Evolutionary conservation across 2,113 vertebrate genomes (phyloP), one percentile per base, ranked within the genome.

Genomic region (Pterocles gutturalis): DNA sequence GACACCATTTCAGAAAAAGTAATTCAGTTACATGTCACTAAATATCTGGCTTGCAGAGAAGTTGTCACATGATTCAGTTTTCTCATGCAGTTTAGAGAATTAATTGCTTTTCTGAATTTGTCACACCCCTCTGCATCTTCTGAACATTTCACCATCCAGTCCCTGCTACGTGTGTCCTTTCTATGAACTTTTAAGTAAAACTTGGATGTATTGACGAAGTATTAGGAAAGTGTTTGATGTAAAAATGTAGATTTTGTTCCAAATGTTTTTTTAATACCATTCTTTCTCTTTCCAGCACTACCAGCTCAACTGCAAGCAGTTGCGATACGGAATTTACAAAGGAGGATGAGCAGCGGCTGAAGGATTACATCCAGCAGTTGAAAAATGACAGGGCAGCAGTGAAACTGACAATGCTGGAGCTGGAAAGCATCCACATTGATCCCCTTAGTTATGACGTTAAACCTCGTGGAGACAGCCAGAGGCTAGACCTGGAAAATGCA

Each of bases 401-500:
- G 79, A 99, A 99, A 69, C 97, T 99, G 89, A 99, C 99, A 71
- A 98, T 99, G 99, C 88, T 99, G 95, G 99, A 99, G 92, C 97
- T 99, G 95, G 99, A 99, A 89, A 99, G 99, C 94, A 97, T 99
- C 75, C 99, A 99, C 97, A 98, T 99, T 22, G 99, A 99, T 93
- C 98, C 99, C 3, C 98, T 99, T 57, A 99, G 98, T 95, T 98
- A 98, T 18, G 99, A 99, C 1, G 96, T 98, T 93, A 99, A 99
- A 95, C 98, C 99, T 31, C 98, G 98, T 24, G 98, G 98, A 33
- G 99, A 99, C 97, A 98, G 98, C 69, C 98, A 99, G 94, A 95
- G 99, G 69, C 98, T 99, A 38, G 99, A 99, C 91, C 97, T 99
- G 83, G 99, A 99, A 97, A 99, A 99, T 17, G 99, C 99, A 0